Evolutionary conservation across 64 coral and sea anemone species (phyloP), one percentile per base, ranked within the genome.

Genomic region (Dendronephthya gigantea): DNA sequence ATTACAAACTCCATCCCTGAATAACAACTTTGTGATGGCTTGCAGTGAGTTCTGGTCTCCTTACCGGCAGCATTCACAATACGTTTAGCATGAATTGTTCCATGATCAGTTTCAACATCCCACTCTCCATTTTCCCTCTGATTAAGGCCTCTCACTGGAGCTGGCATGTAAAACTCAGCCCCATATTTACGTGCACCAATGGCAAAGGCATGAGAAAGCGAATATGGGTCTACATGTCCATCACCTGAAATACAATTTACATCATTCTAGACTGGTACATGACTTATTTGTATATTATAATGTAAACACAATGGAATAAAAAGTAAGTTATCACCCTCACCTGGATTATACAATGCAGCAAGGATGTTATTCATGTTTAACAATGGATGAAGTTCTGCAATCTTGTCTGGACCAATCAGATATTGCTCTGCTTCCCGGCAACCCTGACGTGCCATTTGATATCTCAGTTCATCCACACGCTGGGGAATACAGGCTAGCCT

Each of bases 151-250:
- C 83, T 91, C 4, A 97, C 94, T 14, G 94, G 81, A 4, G 94
- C 94, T 9, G 94, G 94, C 94, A 97, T 93, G 69, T 93, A 97
- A 40, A 97, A 86, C 52, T 93, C 92, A 30, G 92, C 94, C 23
- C 94, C 94, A 49, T 97, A 85, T 7, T 82, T 91, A 22, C 94
- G 92, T n/a, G 94, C 94, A 1, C 94, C 94, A 85, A 93, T 86
- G 37, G 94, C 94, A 40, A 91, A 84, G 22, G 94, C 94, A 81
- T 91, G 94, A 16, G 94, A 91, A 25, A 97, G 55, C 2, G 94
- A 97, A 39, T 97, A 97, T 7, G 94, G 94, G 36, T 97, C 94
- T 25, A 97, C 93, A 45, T 97, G 94, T 4, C 94, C 94, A 83
- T 97, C 94, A 39, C 87, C 94, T 97, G 40, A 12, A 58, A 36